phyloP scores from a whole-genome alignment of 92 coral and sea anemone species.

The Umimayanthus kanabou region DNA sequence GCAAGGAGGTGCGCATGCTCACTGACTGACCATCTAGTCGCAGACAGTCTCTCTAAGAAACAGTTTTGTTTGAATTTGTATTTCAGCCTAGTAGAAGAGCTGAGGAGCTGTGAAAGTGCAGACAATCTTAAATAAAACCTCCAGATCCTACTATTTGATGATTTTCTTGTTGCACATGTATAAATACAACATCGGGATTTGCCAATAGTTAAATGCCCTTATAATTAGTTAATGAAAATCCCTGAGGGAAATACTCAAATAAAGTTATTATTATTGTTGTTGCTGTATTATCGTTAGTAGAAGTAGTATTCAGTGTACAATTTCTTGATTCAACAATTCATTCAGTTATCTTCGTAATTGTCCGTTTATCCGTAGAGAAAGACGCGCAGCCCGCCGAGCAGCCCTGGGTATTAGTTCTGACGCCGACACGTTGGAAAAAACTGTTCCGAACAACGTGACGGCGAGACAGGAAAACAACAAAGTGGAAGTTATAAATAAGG shows the following conservation, averaged over 20 bases:
- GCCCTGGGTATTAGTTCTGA: slow-evolving; percentile 66
- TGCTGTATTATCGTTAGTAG: too few relatives aligned
- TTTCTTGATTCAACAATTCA: neutral
- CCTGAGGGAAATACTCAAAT: too few relatives aligned
- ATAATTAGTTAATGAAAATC: too few relatives aligned
- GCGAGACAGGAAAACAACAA: slow-evolving; percentile 18
- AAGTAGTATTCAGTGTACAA: too few relatives aligned
- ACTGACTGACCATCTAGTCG: neutral
- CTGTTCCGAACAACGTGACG: slow-evolving; percentile 8
- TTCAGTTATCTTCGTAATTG: neutral
- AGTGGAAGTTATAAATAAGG: neutral
- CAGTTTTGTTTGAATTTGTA: too few relatives aligned
- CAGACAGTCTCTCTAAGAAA: neutral
- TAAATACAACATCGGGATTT: too few relatives aligned
- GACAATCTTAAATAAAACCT: too few relatives aligned
- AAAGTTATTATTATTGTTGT: too few relatives aligned
- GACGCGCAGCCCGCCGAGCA: slow-evolving; percentile 90
- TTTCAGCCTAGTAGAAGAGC: neutral
- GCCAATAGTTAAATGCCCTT: neutral
- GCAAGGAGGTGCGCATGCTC: slow-evolving; percentile 77
- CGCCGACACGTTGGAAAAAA: slow-evolving; percentile 51
- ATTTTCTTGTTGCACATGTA: too few relatives aligned
- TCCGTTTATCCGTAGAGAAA: slow-evolving; percentile 51
- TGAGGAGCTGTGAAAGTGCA: too few relatives aligned
- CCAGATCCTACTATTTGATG: too few relatives aligned